A percentile compares a stretch with the other conserved stretches of the same genome.
phyloP scores from a whole-genome alignment of 64 coral and sea anemone species.

The Pocillopora damicornis region DNA sequence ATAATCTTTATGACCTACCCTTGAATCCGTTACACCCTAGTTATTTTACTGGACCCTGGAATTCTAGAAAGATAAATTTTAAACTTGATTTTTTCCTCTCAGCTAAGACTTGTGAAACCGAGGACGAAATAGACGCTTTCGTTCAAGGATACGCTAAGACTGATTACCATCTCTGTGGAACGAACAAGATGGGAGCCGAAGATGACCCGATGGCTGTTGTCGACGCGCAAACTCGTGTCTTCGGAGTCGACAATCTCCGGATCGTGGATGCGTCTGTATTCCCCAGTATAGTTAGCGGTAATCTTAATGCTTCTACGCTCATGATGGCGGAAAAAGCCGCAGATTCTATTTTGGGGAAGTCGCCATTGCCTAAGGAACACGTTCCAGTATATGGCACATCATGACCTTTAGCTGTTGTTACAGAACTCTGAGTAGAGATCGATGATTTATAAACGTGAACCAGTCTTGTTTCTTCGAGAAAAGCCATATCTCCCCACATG shows the following conservation, averaged over 20 bases:
- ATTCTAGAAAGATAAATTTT: too few relatives aligned
- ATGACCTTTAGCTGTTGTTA: neutral
- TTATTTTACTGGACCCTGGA: too few relatives aligned
- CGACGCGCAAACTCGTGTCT: conserved; percentile 34
- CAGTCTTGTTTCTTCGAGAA: too few relatives aligned
- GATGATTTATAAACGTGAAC: too few relatives aligned
- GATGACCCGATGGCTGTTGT: conserved; percentile 62
- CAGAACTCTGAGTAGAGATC: neutral
- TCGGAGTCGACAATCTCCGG: conserved; percentile 55
- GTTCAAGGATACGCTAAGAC: conserved; percentile 6
- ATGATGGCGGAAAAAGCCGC: conserved; percentile 73
- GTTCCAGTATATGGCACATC: conserved; percentile 18
- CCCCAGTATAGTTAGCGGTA: conserved; percentile 70
- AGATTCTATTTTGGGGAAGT: conserved; percentile 44
- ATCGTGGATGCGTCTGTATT: conserved; percentile 72
- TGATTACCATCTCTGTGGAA: conserved; percentile 48
- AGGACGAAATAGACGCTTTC: conserved; percentile 53
- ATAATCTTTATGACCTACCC: too few relatives aligned
- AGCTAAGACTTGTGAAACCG: conserved; percentile 32
- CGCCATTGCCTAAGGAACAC: conserved; percentile 35
- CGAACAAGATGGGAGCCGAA: conserved; percentile 59
- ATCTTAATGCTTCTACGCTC: conserved; percentile 72
- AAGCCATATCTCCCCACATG: neutral
- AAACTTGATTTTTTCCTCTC: neutral
- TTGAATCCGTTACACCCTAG: too few relatives aligned